Conservation (phyloP, 2,797 vertebrate genomes). For the Chaunax sp. region DNA sequence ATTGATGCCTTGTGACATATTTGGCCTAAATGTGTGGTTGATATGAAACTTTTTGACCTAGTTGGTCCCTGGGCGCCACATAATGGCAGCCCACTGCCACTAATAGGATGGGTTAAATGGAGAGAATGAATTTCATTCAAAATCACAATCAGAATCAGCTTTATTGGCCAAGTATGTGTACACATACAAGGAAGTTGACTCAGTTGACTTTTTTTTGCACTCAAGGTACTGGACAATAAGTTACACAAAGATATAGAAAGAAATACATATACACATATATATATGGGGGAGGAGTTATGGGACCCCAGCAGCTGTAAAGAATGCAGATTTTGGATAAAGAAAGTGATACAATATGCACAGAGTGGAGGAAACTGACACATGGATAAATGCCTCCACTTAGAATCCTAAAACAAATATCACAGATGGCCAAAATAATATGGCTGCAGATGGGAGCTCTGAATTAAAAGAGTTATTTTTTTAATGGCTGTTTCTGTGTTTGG, state of each 20-base stretch:
- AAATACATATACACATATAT: too few relatives aligned
- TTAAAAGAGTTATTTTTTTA: slow-evolving; percentile 62
- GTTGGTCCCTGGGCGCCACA: too few relatives aligned
- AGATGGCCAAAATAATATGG: background rate
- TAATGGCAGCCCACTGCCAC: too few relatives aligned
- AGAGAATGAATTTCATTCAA: too few relatives aligned
- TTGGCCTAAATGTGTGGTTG: background rate
- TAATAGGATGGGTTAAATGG: too few relatives aligned
- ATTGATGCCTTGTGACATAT: background rate
- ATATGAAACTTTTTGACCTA: background rate
- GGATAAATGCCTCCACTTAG: slow-evolving; percentile 10
- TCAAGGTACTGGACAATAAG: too few relatives aligned
- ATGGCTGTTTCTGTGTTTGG: slow-evolving; percentile 31
- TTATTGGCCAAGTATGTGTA: too few relatives aligned
- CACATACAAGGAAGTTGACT: too few relatives aligned
- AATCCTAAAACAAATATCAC: slow-evolving; percentile 13
- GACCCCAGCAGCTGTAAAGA: background rate
- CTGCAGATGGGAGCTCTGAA: slow-evolving; percentile 29
- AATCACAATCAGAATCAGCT: too few relatives aligned
- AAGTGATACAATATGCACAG: slow-evolving; percentile 20
- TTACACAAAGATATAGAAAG: too few relatives aligned
- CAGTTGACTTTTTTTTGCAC: too few relatives aligned
- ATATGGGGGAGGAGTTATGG: slow-evolving; percentile 14
- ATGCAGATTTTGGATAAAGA: slow-evolving; percentile 9
- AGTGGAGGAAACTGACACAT: slow-evolving; percentile 6